Evolutionary conservation across 2,797 vertebrate genomes (phyloP).

Genomic region (Enteromius fasciolatus): DNA sequence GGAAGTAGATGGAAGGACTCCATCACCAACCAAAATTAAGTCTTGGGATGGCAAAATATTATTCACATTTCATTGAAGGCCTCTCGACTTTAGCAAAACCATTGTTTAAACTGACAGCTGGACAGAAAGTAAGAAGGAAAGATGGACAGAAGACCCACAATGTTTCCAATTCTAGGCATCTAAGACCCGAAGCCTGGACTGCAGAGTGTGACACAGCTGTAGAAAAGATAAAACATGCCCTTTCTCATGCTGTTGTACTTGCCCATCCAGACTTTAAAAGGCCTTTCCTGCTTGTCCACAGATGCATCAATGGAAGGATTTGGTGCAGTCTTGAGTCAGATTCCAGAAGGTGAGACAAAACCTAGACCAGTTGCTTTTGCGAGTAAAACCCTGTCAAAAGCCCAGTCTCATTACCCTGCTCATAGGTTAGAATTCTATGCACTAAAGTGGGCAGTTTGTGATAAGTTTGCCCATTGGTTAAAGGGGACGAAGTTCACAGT

Average conservation of each 20-base stretch:
- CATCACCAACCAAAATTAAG: not conserved
- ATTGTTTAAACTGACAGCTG: not conserved
- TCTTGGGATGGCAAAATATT: not conserved
- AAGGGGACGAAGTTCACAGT: too few species aligned
- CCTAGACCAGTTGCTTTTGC: not conserved
- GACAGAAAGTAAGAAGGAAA: not conserved
- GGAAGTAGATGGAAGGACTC: too few species aligned
- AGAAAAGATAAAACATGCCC: not conserved
- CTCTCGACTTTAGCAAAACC: not conserved
- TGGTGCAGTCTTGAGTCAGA: not conserved
- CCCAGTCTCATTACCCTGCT: not conserved
- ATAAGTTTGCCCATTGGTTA: too few species aligned
- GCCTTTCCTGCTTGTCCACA: not conserved
- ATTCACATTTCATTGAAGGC: not conserved
- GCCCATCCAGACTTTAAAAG: not conserved
- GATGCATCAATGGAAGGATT: not conserved
- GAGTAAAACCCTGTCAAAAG: not conserved
- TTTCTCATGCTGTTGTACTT: not conserved
- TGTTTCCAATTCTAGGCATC: not conserved
- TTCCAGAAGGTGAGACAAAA: not conserved
- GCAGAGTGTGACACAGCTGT: not conserved
- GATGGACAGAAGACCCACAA: accelerated
- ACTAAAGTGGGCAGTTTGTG: too few species aligned
- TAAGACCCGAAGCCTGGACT: not conserved
- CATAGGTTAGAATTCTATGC: not conserved